A percentile compares a stretch with the other conserved stretches of the same genome.
phyloP scores from a whole-genome alignment of 2,888 invertebrate species.

The Sesia bembeciformis region DNA sequence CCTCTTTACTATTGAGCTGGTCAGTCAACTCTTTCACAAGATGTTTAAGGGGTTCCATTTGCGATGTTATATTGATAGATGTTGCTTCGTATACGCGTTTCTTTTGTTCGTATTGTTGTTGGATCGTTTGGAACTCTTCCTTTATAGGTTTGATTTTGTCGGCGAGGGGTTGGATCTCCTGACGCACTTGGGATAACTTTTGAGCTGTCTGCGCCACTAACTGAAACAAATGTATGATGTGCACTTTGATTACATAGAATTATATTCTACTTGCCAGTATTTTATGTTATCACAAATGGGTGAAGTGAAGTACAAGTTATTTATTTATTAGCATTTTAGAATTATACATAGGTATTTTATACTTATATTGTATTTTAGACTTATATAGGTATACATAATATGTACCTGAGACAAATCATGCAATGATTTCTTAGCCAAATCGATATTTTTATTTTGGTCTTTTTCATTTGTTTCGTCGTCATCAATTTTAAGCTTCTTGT shows the following conservation, averaged over 20 bases:
- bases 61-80: conserved; percentile 68
- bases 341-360: too few species aligned
- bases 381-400: too few species aligned
- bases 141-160: conserved; percentile 77
- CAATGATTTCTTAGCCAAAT: conserved; percentile 54
- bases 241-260: too few species aligned
- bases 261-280: too few species aligned
- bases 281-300: too few species aligned
- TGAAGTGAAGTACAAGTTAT: too few species aligned
- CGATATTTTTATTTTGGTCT: conserved; percentile 39
- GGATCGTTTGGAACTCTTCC: conserved; percentile 77
- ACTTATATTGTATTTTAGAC: too few species aligned
- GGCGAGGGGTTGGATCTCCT: conserved; percentile 62
- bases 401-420: conserved; percentile 65
- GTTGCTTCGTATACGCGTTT: conserved; percentile 80
- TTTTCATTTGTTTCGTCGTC: conserved; percentile 76
- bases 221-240: conserved; percentile 22
- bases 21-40: conserved; percentile 70
- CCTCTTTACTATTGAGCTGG: conserved; percentile 64
- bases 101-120: conserved; percentile 79
- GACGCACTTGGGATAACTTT: conserved; percentile 59
- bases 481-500: conserved; percentile 61
- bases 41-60: conserved; percentile 72
- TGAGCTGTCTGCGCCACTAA: conserved; percentile 78
- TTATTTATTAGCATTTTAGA: too few species aligned